Evolutionary conservation across 1,140 invertebrate genomes (phyloP).

Genomic region (Agraylea sexmaculata): DNA sequence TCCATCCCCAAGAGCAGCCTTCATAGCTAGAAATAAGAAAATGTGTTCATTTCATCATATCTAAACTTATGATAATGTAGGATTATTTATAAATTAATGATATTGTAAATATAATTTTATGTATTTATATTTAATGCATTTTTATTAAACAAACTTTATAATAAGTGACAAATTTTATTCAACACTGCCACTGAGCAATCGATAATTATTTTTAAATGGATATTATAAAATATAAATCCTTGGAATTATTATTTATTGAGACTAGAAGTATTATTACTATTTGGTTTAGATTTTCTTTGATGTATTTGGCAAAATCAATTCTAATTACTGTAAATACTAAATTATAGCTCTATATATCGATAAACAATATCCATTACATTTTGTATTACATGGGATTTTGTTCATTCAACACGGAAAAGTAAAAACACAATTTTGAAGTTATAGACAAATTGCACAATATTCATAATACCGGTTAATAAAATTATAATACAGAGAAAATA

Average conservation of each 20-base stretch:
- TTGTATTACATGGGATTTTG: not conserved
- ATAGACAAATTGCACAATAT: not conserved
- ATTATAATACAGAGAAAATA: constrained; percentile 8
- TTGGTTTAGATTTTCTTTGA: too few relatives aligned
- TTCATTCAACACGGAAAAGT: not conserved
- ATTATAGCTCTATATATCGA: constrained; percentile 5
- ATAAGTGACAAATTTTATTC: constrained; percentile 10
- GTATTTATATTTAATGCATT: constrained; percentile 6
- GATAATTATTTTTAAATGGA: too few relatives aligned
- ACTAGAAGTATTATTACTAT: too few relatives aligned
- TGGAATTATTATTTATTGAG: too few relatives aligned
- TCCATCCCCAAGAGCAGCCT: constrained; percentile 63
- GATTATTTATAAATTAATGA: constrained; percentile 11
- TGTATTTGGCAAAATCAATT: too few relatives aligned
- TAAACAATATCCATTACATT: constrained; percentile 8
- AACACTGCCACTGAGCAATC: too few relatives aligned
- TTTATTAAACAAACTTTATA: constrained; percentile 10
- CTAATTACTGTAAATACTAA: not conserved
- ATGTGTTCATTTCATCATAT: not conserved
- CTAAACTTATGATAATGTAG: constrained; percentile 6
- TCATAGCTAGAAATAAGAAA: constrained; percentile 46
- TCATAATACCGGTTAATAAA: constrained; percentile 2
- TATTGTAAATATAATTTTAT: constrained; percentile 9
- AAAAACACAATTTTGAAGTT: constrained; percentile 5
- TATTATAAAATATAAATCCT: too few relatives aligned